Evolutionary conservation across 2,888 invertebrate genomes (phyloP).

Genomic region (Agrotis clavis): DNA sequence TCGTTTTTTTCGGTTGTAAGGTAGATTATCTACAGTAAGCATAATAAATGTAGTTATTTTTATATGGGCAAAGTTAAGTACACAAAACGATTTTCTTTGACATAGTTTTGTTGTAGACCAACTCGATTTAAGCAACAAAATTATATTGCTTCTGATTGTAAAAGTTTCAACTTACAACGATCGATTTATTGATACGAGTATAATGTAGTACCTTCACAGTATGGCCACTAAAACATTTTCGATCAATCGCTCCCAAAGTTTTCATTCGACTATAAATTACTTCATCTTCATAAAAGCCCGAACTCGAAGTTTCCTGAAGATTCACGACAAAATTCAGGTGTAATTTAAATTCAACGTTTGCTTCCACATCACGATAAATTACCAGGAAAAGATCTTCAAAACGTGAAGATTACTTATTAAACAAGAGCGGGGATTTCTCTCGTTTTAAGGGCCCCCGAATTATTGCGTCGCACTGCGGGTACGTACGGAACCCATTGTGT

Average conservation of each 20-base stretch:
- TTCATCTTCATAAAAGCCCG: slow-evolving; percentile 45
- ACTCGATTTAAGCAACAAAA: neutral
- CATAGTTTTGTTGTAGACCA: neutral
- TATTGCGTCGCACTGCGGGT: slow-evolving; percentile 81
- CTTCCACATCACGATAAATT: slow-evolving; percentile 68
- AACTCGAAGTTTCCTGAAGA: slow-evolving; percentile 25
- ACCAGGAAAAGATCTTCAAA: slow-evolving; percentile 57
- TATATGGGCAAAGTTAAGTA: neutral
- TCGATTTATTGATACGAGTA: neutral
- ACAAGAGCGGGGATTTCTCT: slow-evolving; percentile 64
- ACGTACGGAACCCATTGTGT: slow-evolving; percentile 72
- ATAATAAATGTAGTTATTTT: neutral
- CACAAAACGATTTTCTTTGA: slow-evolving; percentile 6
- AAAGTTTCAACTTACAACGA: neutral
- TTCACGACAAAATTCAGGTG: slow-evolving; percentile 56
- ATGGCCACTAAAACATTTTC: slow-evolving; percentile 10
- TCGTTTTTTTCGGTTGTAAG: slow-evolving; percentile 14
- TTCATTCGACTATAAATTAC: slow-evolving; percentile 25
- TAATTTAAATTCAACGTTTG: slow-evolving; percentile 67
- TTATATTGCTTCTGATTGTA: neutral
- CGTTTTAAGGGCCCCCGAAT: slow-evolving; percentile 73
- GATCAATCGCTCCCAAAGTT: slow-evolving; percentile 19
- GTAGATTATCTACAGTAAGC: neutral
- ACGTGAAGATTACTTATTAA: slow-evolving; percentile 76
- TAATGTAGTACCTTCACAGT: neutral